Evolutionary conservation across 2,797 vertebrate genomes (phyloP), one percentile per base, ranked within the genome.

Genomic region (Choloepus didactylus): DNA sequence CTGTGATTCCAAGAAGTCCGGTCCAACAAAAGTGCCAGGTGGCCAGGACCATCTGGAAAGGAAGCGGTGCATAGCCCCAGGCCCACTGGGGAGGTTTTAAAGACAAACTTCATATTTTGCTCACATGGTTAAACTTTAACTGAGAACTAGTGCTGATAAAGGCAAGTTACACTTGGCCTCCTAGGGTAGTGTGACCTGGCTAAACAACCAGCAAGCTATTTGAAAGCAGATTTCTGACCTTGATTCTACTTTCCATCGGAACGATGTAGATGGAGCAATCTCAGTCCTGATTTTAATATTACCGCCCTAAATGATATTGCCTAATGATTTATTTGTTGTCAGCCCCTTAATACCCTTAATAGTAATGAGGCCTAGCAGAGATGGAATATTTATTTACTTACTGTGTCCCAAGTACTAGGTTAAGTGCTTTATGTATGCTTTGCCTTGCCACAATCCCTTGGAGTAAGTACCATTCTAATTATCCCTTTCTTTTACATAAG

Each of bases 71-170:
- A 16, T 4, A 66, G 29, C 31, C 3, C 59, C 16, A 79, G 6
- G 25, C 14, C 4, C 8, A 12, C 38, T 15, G 16, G 25, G 75
- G 29, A 67, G 27, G 25, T 56, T 94, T 80, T 38, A 64, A 80
- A 84, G 46, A 66, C n/a, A 9, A 4, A 25, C 77, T 89, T 87
- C 69, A n/a, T 9, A 8, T 79, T 85, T 89, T 86, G 81, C 67
- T 81, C 35, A 59, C 9, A 25, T 51, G 38, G 12, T 88, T 93
- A 95, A 97, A 90, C 27, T 35, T 70, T 87, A 89, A 90, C 89
- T 72, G 62, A 85, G 81, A 87, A 91, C 73, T 60, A 29, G 46
- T 51, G 35, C 77, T 83, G 72, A 83, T 38, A 21, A 81, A 86
- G 49, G 16, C 81, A 51, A 6, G 51, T 60, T 44, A 6, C 18